Conservation (phyloP, 2,797 vertebrate species). For the Lepus townsendii region DNA sequence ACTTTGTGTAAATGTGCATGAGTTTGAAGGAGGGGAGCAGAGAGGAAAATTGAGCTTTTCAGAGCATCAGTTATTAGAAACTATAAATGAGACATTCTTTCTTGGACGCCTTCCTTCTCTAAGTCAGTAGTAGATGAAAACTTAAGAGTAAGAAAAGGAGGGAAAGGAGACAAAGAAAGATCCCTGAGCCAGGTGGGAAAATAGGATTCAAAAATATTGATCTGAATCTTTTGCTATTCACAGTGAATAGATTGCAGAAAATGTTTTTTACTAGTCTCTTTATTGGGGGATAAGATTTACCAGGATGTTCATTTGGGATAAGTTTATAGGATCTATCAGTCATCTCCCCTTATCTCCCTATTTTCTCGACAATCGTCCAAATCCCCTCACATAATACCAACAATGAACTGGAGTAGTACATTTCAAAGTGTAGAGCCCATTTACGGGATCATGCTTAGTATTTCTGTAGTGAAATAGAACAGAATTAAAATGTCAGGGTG, state of each 20-base stretch:
- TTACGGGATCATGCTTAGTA: neutral
- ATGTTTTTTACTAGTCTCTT: neutral
- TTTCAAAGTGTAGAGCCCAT: conserved; percentile 28
- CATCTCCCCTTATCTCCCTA: neutral
- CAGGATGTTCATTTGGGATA: neutral
- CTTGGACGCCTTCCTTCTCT: neutral
- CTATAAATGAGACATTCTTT: conserved; percentile 16
- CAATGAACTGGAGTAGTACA: neutral
- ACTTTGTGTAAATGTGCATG: neutral
- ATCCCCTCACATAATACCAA: neutral
- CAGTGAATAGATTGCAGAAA: neutral
- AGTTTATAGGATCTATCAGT: neutral
- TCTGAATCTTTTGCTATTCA: neutral
- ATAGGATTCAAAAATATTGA: neutral
- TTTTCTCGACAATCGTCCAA: neutral
- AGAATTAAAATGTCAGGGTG: conserved; percentile 28
- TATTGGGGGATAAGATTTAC: neutral
- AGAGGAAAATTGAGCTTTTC: conserved; percentile 14
- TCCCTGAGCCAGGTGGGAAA: neutral
- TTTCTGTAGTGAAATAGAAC: conserved; percentile 8
- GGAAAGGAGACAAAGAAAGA: neutral
- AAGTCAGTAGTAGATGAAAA: conserved; percentile 36
- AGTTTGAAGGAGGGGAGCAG: neutral
- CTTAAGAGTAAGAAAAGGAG: neutral
- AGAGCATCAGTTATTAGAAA: conserved; percentile 8